Conservation (phyloP, 2,113 vertebrate species). For the Dinomys branickii region DNA sequence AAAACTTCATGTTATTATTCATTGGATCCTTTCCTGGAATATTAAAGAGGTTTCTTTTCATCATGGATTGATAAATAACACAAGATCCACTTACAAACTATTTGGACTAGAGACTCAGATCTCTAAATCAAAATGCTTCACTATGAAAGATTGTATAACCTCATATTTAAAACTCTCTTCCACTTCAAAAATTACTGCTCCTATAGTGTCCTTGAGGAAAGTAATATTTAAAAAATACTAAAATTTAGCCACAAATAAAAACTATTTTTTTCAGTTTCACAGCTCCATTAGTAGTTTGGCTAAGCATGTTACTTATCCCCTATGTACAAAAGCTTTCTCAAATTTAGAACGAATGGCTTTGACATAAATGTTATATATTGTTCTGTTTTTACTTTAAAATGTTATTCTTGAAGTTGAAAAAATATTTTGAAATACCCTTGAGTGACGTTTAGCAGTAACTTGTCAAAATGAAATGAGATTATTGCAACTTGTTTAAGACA, state of each 20-base stretch:
- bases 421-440: conserved; percentile 40
- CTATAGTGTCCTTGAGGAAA: background rate
- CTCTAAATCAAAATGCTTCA: background rate
- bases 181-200: background rate
- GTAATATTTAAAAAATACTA: background rate
- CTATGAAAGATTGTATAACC: background rate
- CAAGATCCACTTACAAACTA: background rate
- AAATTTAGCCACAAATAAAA: conserved; percentile 54
- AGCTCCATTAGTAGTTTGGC: conserved; percentile 31
- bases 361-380: conserved; percentile 55
- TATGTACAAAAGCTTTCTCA: conserved; percentile 19
- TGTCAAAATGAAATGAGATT: conserved; percentile 72
- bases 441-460: conserved; percentile 70
- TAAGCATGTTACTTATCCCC: background rate
- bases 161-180: background rate
- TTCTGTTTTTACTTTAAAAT: conserved; percentile 50
- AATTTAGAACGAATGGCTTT: conserved; percentile 58
- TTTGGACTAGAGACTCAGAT: background rate
- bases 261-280: conserved; percentile 44
- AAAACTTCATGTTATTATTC: background rate
- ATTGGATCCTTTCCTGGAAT: background rate
- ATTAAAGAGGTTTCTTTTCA: background rate
- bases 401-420: conserved; percentile 42
- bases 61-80: background rate
- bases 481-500: conserved; percentile 60